phyloP scores from a whole-genome alignment of 2,797 vertebrate species.

The Selene dorsalis region DNA sequence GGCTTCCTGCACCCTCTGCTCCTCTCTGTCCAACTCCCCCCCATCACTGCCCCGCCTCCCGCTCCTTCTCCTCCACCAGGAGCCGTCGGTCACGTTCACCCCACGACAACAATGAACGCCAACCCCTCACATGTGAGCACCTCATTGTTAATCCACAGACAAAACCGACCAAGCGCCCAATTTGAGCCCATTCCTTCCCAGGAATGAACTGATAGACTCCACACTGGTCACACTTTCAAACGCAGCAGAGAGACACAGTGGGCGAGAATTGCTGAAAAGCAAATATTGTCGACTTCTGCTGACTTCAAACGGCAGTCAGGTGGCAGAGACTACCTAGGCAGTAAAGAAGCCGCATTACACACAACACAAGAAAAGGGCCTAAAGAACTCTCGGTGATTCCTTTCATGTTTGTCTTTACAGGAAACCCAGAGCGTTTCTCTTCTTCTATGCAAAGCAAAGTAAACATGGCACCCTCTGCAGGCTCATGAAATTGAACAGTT shows the following conservation, averaged over 20 bases:
- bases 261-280: slow-evolving; percentile 76
- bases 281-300: slow-evolving; percentile 78
- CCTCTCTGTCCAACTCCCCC: slow-evolving; percentile 35
- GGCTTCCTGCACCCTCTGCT: slow-evolving; percentile 52
- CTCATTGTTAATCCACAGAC: slow-evolving; percentile 50
- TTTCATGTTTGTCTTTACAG: slow-evolving; percentile 80
- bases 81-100: slow-evolving; percentile 62
- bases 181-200: slow-evolving; percentile 70
- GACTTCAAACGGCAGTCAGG: slow-evolving; percentile 80
- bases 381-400: slow-evolving; percentile 75
- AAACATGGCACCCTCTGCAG: slow-evolving; percentile 74
- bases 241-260: slow-evolving; percentile 70
- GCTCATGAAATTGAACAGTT: slow-evolving; percentile 75
- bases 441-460: slow-evolving; percentile 70
- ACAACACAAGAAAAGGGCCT: slow-evolving; percentile 74
- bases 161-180: slow-evolving; percentile 72
- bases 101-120: slow-evolving; percentile 48
- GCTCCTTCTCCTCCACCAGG: slow-evolving; percentile 21
- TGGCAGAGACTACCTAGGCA: slow-evolving; percentile 74
- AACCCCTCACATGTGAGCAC: slow-evolving; percentile 52
- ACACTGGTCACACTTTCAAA: slow-evolving; percentile 76
- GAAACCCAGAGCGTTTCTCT: slow-evolving; percentile 66
- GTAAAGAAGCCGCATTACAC: slow-evolving; percentile 71
- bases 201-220: slow-evolving; percentile 68
- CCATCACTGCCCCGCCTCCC: slow-evolving; percentile 8